phyloP scores from a whole-genome alignment of 2,113 vertebrate genomes.

The Galeopterus variegatus region DNA sequence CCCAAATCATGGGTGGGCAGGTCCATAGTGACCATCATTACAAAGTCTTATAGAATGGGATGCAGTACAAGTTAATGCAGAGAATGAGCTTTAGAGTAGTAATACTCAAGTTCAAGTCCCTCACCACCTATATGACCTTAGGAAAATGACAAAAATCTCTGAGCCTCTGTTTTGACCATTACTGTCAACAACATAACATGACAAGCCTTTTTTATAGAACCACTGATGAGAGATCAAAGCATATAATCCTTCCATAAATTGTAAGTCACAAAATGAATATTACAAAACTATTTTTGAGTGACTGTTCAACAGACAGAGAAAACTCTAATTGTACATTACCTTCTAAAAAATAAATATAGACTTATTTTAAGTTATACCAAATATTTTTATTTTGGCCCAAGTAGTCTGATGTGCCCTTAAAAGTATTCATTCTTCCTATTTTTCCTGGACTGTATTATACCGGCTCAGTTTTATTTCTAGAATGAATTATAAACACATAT shows the following conservation, averaged over 20 bases:
- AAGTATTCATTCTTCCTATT: conserved; percentile 71
- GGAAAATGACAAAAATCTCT: neutral
- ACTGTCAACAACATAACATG: neutral
- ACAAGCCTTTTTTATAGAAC: conserved; percentile 10
- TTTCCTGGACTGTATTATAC: conserved; percentile 75
- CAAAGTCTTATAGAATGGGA: neutral
- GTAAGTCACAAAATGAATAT: neutral
- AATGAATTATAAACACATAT: conserved; percentile 71
- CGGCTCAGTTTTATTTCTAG: conserved; percentile 70
- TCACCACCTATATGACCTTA: neutral
- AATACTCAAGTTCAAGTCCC: neutral
- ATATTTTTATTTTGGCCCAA: conserved; percentile 76
- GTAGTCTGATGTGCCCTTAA: conserved; percentile 61
- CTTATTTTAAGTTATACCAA: conserved; percentile 74
- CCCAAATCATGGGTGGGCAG: neutral
- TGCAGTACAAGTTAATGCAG: neutral
- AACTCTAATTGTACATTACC: conserved; percentile 53
- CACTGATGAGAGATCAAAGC: neutral
- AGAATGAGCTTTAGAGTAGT: neutral
- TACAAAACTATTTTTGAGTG: conserved; percentile 46
- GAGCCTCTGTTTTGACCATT: neutral
- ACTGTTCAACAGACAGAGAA: conserved; percentile 34
- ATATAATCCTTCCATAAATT: neutral
- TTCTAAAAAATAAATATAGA: conserved; percentile 74
- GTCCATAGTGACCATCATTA: neutral